Conservation (phyloP, 2,797 vertebrate genomes). For the Onychomys torridus region DNA sequence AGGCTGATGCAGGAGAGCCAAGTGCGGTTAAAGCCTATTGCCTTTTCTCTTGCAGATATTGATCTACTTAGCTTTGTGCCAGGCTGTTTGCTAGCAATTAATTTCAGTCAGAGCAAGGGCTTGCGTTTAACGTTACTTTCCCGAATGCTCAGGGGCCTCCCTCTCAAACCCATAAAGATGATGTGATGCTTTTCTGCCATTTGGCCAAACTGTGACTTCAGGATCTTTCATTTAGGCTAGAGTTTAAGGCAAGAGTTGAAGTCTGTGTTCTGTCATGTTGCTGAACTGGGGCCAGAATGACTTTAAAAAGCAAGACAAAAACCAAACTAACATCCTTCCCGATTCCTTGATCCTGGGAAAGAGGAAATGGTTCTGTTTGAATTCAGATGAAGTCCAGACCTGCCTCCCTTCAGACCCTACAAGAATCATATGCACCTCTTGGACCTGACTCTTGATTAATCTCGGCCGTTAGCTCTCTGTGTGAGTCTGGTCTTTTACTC, state of each 20-base stretch:
- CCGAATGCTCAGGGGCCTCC: background rate
- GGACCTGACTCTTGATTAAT: background rate
- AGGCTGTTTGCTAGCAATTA: slow-evolving; percentile 54
- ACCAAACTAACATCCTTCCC: slow-evolving; percentile 39
- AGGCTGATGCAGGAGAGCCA: background rate
- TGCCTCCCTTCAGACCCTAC: slow-evolving; percentile 11
- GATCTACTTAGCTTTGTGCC: slow-evolving; percentile 72
- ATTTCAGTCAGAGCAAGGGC: slow-evolving; percentile 66
- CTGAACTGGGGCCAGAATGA: background rate
- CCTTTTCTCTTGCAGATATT: background rate
- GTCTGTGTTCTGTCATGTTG: background rate
- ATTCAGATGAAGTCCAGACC: background rate
- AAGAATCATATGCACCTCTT: slow-evolving; percentile 9
- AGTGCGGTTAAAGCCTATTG: background rate
- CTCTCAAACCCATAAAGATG: background rate
- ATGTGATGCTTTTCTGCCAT: background rate
- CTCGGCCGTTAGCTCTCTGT: background rate
- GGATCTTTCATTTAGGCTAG: background rate
- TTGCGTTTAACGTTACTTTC: background rate
- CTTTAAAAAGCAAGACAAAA: background rate
- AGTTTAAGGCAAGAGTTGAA: background rate
- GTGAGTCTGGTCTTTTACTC: background rate
- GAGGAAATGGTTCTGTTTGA: slow-evolving; percentile 51
- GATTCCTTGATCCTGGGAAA: slow-evolving; percentile 53
- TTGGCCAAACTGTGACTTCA: background rate